Base-by-base conservation (phyloP, 2,113 vertebrate genomes). In the Istiophorus platypterus region DNA sequence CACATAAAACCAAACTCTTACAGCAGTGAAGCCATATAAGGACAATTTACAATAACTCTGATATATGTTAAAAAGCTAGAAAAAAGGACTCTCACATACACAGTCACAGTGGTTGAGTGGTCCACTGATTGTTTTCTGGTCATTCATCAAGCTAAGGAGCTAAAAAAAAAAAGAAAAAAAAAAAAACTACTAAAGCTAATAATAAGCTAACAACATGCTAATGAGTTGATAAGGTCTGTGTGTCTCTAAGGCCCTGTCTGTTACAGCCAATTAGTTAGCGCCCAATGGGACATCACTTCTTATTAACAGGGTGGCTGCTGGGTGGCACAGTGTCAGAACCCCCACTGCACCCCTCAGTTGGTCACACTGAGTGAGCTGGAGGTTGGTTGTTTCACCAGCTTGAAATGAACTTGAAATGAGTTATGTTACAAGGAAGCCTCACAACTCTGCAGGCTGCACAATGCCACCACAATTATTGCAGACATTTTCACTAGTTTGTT, bases 131-230 rank as follows among this genome's bases (percentile, higher is more conserved):
- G 51, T 72, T 79, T 65, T 68, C 24, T 49, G 31, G 56, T 68
- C 81, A 76, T 75, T 80, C 45, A 68, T 86, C 74, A 76, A 59
- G 51, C 52, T 56, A 51, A 81, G 49, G 49, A 59, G 29, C 52
- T 77, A 66, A 67, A 72, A 62, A 27, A 27, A 56, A 56, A 52
- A 18, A 27, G 31, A 27, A 56, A 56, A 52, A 18, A 27, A 6
- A 34, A 20, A 39, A 39, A 29, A 73, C 17, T 20, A 72, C 68
- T 76, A 64, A 52, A 72, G 65, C 31, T 85, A 83, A 81, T 76
- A 81, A 90, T 45, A 78, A 87, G 85, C 68, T 80, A 87, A 87
- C 80, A 74, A 66, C 69, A 76, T 27, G 47, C 49, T 83, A 81
- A 90, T 85, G 82, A 84, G 65, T 37, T 72, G 54, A 89, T 73